Percentiles rank a stretch among this genome's conserved stretches.
Evolutionary conservation across 2,888 invertebrate genomes (phyloP).

Genomic region (Acutogordius australiensis): DNA sequence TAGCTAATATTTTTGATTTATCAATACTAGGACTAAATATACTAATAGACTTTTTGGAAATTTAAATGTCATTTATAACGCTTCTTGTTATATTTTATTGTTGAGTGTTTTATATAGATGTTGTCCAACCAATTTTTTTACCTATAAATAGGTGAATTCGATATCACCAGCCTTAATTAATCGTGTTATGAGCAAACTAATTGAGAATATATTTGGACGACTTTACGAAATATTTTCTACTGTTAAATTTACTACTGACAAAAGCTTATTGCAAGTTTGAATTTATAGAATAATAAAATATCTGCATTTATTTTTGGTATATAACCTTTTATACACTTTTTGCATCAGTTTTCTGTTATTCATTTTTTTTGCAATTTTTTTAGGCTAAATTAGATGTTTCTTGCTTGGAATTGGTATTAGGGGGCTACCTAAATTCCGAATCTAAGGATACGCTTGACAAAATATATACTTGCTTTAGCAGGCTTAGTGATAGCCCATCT

Average conservation of each 20-base stretch:
- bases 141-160: background rate
- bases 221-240: background rate
- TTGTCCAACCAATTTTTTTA: background rate
- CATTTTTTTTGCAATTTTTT: background rate
- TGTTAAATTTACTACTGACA: background rate
- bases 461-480: background rate
- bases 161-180: background rate
- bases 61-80: too few relatives aligned
- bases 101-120: too few relatives aligned
- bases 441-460: background rate
- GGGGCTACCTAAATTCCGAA: background rate
- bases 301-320: too few relatives aligned
- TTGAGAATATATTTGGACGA: background rate
- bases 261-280: slow-evolving; percentile 5
- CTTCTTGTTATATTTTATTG: too few relatives aligned
- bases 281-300: too few relatives aligned
- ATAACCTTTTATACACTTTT: too few relatives aligned
- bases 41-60: too few relatives aligned
- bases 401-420: background rate
- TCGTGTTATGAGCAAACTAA: background rate
- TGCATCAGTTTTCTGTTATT: background rate
- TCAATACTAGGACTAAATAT: background rate
- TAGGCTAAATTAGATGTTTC: slow-evolving; percentile 2
- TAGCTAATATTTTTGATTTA: background rate
- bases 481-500: background rate